Percentiles rank a stretch among this genome's conserved stretches.
These are phyloP conservation scores for Trissolcus basalis DNA, from an alignment of 1,140 invertebrate genomes.

Conservation along the genomic window DNA sequence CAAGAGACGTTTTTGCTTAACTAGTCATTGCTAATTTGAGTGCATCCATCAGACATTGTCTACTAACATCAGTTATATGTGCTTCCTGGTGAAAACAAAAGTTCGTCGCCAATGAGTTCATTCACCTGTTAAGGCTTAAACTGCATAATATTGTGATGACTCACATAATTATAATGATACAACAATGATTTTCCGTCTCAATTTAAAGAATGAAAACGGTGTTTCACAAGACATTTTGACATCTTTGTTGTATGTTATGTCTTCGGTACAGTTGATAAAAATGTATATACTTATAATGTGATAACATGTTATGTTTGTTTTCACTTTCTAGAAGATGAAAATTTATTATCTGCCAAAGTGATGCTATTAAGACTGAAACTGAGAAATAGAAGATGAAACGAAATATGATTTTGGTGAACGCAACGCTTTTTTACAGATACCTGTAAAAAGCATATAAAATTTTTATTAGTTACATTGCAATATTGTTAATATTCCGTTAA, in stretches of 20 bases:
- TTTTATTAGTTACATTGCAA: conserved; percentile 31
- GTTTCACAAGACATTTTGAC: too few species aligned
- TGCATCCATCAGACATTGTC: conserved; percentile 17
- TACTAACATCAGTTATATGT: conserved; percentile 12
- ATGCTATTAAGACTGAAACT: too few species aligned
- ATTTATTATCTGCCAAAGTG: too few species aligned
- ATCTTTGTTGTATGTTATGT: background rate
- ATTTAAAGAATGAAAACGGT: too few species aligned
- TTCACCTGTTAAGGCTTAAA: conserved; percentile 5
- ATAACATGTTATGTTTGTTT: too few species aligned
- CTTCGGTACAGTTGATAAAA: background rate
- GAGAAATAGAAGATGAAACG: too few species aligned
- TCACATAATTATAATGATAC: too few species aligned
- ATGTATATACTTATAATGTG: background rate
- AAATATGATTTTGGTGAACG: too few species aligned
- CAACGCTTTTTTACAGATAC: too few species aligned
- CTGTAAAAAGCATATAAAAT: conserved; percentile 18
- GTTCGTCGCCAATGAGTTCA: conserved; percentile 2
- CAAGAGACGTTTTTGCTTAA: conserved; percentile 18
- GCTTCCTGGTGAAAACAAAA: conserved; percentile 31
- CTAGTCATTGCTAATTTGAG: conserved; percentile 25
- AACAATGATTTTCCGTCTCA: too few species aligned
- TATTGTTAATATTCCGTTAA: conserved; percentile 46
- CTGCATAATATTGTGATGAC: background rate
- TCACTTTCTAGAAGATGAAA: too few species aligned